Conservation (phyloP, 2,888 invertebrate species). For the Cancer borealis region DNA sequence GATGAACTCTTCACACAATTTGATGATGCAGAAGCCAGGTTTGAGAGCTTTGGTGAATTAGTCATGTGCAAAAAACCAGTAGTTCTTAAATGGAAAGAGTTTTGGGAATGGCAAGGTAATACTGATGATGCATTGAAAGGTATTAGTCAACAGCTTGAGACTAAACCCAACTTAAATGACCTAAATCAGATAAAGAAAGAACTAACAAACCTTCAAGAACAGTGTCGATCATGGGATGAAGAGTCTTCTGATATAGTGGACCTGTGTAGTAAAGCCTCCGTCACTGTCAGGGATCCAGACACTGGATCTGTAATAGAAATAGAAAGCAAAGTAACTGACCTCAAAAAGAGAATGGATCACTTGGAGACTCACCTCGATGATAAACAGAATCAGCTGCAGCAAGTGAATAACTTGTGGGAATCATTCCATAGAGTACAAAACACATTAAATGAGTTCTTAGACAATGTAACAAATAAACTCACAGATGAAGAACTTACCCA, state of each 20-base stretch:
- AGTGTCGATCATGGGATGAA: constrained; percentile 77
- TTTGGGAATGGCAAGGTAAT: constrained; percentile 77
- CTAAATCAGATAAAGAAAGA: constrained; percentile 73
- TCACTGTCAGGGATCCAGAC: constrained; percentile 85
- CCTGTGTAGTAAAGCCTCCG: constrained; percentile 81
- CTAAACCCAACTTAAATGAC: constrained; percentile 72
- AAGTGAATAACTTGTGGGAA: constrained; percentile 85
- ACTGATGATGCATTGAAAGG: constrained; percentile 73
- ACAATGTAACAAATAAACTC: constrained; percentile 62
- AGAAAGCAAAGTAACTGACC: constrained; percentile 84
- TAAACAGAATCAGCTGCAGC: constrained; percentile 80
- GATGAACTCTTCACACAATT: constrained; percentile 76
- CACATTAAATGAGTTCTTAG: constrained; percentile 82
- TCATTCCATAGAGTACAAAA: constrained; percentile 88
- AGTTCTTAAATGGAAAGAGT: constrained; percentile 76
- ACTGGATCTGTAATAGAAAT: constrained; percentile 88
- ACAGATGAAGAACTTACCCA: constrained; percentile 72
- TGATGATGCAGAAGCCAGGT: constrained; percentile 75
- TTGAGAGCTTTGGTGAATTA: constrained; percentile 72
- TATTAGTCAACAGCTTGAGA: constrained; percentile 74
- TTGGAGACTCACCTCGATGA: constrained; percentile 80
- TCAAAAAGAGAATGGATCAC: constrained; percentile 82
- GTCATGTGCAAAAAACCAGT: constrained; percentile 75
- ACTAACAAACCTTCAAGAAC: constrained; percentile 71
- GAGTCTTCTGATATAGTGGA: constrained; percentile 78